Evolutionary conservation across 2,888 invertebrate genomes (phyloP).

Genomic region (Eupithecia subfuscata): DNA sequence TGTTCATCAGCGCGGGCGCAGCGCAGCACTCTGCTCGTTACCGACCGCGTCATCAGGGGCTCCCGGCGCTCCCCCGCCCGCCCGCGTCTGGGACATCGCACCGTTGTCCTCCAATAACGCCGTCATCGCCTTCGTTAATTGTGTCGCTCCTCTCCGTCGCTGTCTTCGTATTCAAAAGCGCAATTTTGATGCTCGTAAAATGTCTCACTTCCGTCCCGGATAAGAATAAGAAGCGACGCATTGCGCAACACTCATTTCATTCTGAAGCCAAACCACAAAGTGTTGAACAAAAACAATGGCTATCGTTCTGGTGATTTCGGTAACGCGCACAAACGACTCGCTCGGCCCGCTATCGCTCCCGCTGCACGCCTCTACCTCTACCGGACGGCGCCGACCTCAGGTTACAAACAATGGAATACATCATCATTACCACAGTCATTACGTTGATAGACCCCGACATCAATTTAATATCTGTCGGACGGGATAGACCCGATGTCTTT

Average conservation of each 20-base stretch:
- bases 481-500: not conserved
- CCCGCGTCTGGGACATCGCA: conserved; percentile 73
- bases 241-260: conserved; percentile 66
- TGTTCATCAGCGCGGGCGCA: not conserved
- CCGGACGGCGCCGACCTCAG: conserved; percentile 11
- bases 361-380: too few relatives aligned
- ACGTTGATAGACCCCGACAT: conserved; percentile 76
- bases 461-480: conserved; percentile 55
- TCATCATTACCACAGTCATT: conserved; percentile 67
- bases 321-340: conserved; percentile 74
- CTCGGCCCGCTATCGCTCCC: too few relatives aligned
- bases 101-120: conserved; percentile 76
- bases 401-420: conserved; percentile 73
- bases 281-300: conserved; percentile 67
- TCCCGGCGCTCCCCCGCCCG: conserved; percentile 18
- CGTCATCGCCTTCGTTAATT: conserved; percentile 78
- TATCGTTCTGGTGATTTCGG: conserved; percentile 63
- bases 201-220: not conserved
- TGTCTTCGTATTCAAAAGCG: not conserved
- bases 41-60: not conserved
- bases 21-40: not conserved
- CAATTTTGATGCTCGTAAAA: not conserved
- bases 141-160: conserved; percentile 61
- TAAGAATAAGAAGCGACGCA: conserved; percentile 54
- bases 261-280: conserved; percentile 59